These are phyloP conservation scores for Plagodis dolabraria DNA, from an alignment of 2,888 invertebrate species.

Conservation along the genomic window DNA sequence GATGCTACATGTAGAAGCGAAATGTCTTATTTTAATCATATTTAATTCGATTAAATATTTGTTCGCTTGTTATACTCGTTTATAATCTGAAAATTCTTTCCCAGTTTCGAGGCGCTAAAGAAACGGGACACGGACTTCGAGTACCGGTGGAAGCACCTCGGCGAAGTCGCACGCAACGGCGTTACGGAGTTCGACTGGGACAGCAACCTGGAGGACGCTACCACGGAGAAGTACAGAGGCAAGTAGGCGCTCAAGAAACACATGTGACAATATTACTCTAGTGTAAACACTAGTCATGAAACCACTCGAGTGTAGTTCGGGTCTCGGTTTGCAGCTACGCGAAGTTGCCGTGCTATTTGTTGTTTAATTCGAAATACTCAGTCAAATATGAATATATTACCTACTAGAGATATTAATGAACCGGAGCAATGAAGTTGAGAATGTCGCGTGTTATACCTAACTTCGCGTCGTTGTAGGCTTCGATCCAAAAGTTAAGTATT, in stretches of 20 bases:
- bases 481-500: slow-evolving; percentile 14
- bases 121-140: slow-evolving; percentile 92
- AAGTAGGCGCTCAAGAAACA: slow-evolving; percentile 53
- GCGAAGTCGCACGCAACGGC: slow-evolving; percentile 90
- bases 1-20: no score
- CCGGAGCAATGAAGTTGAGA: neutral
- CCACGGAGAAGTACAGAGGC: slow-evolving; percentile 77
- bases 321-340: slow-evolving; percentile 8
- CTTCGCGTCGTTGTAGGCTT: slow-evolving; percentile 15
- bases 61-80: neutral
- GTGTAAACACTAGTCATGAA: slow-evolving; percentile 64
- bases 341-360: neutral
- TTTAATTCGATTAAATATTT: no score
- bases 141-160: slow-evolving; percentile 92
- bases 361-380: neutral
- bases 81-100: slow-evolving; percentile 34
- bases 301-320: slow-evolving; percentile 31
- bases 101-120: slow-evolving; percentile 92
- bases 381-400: no score
- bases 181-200: slow-evolving; percentile 96
- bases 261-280: slow-evolving; percentile 43
- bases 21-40: no score
- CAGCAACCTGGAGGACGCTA: slow-evolving; percentile 90
- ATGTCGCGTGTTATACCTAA: neutral
- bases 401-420: no score